Evolutionary conservation across 2,888 invertebrate species (phyloP).

Genomic region (Pollenia labialis): DNA sequence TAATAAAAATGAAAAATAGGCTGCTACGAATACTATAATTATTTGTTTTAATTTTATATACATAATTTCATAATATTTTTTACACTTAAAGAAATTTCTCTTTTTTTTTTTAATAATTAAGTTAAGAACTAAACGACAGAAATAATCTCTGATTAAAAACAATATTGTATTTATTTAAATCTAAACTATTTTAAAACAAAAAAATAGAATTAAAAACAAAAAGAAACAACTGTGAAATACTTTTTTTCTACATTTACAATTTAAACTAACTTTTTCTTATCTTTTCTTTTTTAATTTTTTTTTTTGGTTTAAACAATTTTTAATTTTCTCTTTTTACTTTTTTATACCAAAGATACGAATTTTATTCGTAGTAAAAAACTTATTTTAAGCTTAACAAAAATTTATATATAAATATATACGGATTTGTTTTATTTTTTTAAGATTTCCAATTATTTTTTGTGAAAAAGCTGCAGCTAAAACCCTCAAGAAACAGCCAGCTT

Average conservation of each 20-base stretch:
- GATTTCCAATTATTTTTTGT: conserved; percentile 35
- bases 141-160: conserved; percentile 55
- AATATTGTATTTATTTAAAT: conserved; percentile 69
- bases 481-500: too few species aligned
- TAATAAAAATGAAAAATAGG: conserved; percentile 63
- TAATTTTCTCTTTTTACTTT: conserved; percentile 40
- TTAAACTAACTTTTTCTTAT: conserved; percentile 34
- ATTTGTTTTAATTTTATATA: conserved; percentile 58
- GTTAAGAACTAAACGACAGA: conserved; percentile 31
- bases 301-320: conserved; percentile 26
- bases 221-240: conserved; percentile 67
- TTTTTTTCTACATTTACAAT: conserved; percentile 55
- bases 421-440: conserved; percentile 68
- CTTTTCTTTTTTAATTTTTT: conserved; percentile 1
- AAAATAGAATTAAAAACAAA: conserved; percentile 50
- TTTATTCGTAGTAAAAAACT: conserved; percentile 73
- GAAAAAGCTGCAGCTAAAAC: conserved; percentile 24
- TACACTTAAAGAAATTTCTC: conserved; percentile 20
- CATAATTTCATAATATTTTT: conserved; percentile 21
- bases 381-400: conserved; percentile 64
- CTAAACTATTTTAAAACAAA: conserved; percentile 50
- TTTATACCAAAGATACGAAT: conserved; percentile 76
- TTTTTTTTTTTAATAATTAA: conserved; percentile 49
- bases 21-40: conserved; percentile 64
- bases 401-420: neutral